Evolutionary conservation across 35 echinoderm and acorn worm genomes (phyloP).

Genomic region (Heliocidaris erythrogramma): DNA sequence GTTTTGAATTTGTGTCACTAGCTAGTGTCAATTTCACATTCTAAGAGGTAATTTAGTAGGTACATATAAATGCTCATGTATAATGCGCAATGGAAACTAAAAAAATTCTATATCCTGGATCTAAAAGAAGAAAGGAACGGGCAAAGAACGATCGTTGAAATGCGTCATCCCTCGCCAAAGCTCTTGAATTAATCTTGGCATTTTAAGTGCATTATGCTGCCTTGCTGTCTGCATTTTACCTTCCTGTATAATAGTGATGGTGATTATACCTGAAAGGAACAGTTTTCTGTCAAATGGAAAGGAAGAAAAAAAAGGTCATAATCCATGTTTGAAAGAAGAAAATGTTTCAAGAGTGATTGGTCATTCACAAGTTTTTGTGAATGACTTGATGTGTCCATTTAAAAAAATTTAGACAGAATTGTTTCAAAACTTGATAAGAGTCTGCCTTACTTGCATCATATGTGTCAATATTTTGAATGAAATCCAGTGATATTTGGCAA

Average conservation of each 20-base stretch:
- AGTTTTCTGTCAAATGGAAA: neutral
- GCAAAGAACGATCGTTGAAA: neutral
- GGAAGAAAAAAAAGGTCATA: neutral
- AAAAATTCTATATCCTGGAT: neutral
- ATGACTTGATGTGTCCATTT: neutral
- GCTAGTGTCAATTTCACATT: neutral
- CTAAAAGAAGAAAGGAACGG: neutral
- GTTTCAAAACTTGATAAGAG: neutral
- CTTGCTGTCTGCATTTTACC: neutral
- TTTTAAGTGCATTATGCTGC: slow-evolving; percentile 31
- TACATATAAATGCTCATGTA: neutral
- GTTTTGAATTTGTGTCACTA: neutral
- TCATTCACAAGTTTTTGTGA: neutral
- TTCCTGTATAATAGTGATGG: neutral
- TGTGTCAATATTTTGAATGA: neutral
- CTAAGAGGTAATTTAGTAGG: neutral
- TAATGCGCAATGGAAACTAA: neutral
- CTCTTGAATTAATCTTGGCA: slow-evolving; percentile 45
- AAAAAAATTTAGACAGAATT: neutral
- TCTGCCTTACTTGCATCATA: neutral
- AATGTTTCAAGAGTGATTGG: neutral
- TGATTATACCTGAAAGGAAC: neutral
- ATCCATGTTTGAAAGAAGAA: too few relatives aligned
- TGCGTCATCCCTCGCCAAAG: neutral
- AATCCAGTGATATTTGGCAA: too few relatives aligned